Evolutionary conservation across 2,888 invertebrate species (phyloP), one percentile per base, ranked within the genome.

Genomic region (Ametastegia equiseti): DNA sequence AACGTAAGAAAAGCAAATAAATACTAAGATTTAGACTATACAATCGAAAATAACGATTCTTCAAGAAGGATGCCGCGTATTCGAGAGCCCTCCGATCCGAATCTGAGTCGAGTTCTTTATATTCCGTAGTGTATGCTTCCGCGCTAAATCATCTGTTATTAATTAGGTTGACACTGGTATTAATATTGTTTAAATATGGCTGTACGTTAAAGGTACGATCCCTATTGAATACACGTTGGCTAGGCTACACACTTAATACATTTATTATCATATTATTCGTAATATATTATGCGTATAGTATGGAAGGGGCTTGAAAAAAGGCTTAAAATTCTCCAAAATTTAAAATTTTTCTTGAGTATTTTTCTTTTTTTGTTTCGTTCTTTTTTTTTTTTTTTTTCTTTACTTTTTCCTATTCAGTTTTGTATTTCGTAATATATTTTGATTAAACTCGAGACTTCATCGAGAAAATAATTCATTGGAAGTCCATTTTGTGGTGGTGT

Each of bases 161-260:
- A 50, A 71, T 84, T 81, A 84, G 82, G 83, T 85, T 83, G 83
- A 84, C 82, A 90, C 88, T 87, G 88, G 88, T 90, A 89, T 89
- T 89, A 90, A 90, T 90, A 90, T 90, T 88, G 86, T 87, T 89
- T 91, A 90, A 89, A 90, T 91, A 91, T 86, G 90, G 87, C 88
- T 90, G 86, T 89, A 88, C 50, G 81, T 81, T 63, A 57, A 78
- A 75, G 13, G 57, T 78, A 78, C 78, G 78, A 78, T 78, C 82
- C 82, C 82, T 85, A 88, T 88, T 87, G 88, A 90, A 88, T 89
- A 89, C 86, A 88, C 89, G 90, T 90, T 90, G 88, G 87, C 90
- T 91, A 91, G 87, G 87, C 91, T 91, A 91, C 90, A 91, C 91
- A 91, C 89, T 90, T 90, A 91, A 87, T 90, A 91, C 91, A 91